Evolutionary conservation across 2,888 invertebrate genomes (phyloP).

Genomic region (Drosophila paramelanica): DNA sequence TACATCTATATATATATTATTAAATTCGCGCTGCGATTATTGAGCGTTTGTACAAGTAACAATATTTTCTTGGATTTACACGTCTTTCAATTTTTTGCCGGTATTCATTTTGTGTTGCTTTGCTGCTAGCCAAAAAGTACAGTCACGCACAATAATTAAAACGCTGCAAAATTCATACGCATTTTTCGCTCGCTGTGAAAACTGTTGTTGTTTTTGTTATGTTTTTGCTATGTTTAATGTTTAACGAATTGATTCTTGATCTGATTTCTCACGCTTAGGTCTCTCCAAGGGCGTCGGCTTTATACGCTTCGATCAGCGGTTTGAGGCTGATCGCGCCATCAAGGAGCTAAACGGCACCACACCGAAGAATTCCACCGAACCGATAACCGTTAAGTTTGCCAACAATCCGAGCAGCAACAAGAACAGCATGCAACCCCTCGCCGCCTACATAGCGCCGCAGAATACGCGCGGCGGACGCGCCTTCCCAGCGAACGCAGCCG

Average conservation of each 20-base stretch:
- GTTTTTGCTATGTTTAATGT: background rate
- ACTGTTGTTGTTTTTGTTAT: background rate
- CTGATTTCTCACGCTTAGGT: slow-evolving; percentile 86
- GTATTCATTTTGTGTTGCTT: slow-evolving; percentile 13
- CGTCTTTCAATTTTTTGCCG: slow-evolving; percentile 1
- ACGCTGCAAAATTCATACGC: slow-evolving; percentile 14
- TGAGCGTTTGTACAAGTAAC: slow-evolving; percentile 45
- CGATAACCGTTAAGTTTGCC: slow-evolving; percentile 97
- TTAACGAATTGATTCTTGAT: background rate
- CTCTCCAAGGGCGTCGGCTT: slow-evolving; percentile 97
- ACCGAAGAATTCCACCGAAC: slow-evolving; percentile 94
- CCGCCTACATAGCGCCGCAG: slow-evolving; percentile 93
- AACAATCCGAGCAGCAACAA: slow-evolving; percentile 96
- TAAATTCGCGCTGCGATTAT: slow-evolving; percentile 29
- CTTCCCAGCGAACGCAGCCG: slow-evolving; percentile 90
- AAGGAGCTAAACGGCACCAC: slow-evolving; percentile 95
- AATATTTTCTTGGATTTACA: slow-evolving; percentile 2
- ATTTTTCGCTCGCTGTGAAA: slow-evolving; percentile 23
- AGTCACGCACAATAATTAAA: slow-evolving; percentile 7
- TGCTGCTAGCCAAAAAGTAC: background rate
- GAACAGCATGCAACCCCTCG: slow-evolving; percentile 91
- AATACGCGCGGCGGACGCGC: slow-evolving; percentile 88
- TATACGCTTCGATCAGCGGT: slow-evolving; percentile 96
- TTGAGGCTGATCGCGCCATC: slow-evolving; percentile 96
- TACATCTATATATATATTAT: background rate